Base-by-base conservation (phyloP, 2,113 vertebrate genomes). In the Monarcha castaneiventris region DNA sequence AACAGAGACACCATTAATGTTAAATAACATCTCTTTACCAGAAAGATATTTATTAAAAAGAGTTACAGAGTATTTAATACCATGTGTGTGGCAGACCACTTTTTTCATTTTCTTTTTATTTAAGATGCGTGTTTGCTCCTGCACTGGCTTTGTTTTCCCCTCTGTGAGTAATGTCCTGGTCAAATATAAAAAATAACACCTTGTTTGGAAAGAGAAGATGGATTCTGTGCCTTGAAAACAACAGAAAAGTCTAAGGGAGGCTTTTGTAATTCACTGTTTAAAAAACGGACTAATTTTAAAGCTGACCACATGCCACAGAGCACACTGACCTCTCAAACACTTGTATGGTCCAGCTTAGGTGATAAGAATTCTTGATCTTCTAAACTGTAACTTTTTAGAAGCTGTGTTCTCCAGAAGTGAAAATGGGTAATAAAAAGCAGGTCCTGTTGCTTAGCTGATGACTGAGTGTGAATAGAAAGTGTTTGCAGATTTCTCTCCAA, bases 311-410 rank as follows among this genome's bases (percentile, higher is more conserved):
- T 84, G 48, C 39, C 89, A 17, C 39, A 79, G 69, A 61, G n/a
- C 46, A 20, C 46, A 25, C 16, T 83, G 74, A 46, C 20, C 52
- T 87, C 56, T 68, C 18, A 78, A 79, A 35, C 25, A 37, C 27
- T 33, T 54, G 4, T 54, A 67, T 37, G 35, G 75, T 55, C 55
- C 25, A 27, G 7, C 23, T n/a, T 2, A 7, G n/a, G 92, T 77
- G 76, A 78, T 74, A 80, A 35, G 84, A 90, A 77, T 55, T 87
- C 73, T 95, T 96, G 72, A 77, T 93, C 90, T 96, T 86, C 64
- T 44, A 39, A 89, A 67, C 51, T 13, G 2, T 37, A 54, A 46
- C 64, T 86, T 88, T 37, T 86, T 81, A 80, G 72, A 48, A 86
- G 16, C 55, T 3, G 4, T 71, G 52, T 67, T 94, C 43, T 92